Evolutionary conservation across 2,888 invertebrate genomes (phyloP).

Genomic region (Drosophila falleni): DNA sequence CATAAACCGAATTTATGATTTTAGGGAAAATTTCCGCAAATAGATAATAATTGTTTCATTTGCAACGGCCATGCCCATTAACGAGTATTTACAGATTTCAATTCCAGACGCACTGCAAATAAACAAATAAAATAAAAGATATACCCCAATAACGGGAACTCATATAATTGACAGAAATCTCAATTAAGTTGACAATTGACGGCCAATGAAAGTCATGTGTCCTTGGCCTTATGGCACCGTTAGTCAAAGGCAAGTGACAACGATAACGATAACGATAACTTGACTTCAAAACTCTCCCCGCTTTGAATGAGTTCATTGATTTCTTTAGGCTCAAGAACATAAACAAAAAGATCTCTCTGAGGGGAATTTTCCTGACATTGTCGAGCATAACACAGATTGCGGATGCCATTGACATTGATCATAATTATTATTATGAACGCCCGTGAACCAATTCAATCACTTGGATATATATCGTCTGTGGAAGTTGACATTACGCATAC

Average conservation of each 20-base stretch:
- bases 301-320: constrained; percentile 50
- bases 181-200: constrained; percentile 20
- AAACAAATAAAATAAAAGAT: constrained; percentile 70
- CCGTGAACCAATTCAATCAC: constrained; percentile 54
- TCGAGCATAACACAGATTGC: constrained; percentile 41
- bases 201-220: constrained; percentile 10
- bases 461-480: constrained; percentile 2
- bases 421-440: constrained; percentile 37
- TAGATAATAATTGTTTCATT: constrained; percentile 53
- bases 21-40: constrained; percentile 63
- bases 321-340: constrained; percentile 48
- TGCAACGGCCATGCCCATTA: constrained; percentile 40
- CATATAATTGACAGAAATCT: constrained; percentile 35
- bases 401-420: constrained; percentile 37
- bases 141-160: constrained; percentile 12
- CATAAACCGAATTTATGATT: constrained; percentile 58
- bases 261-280: constrained; percentile 11
- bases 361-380: constrained; percentile 29
- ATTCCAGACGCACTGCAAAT: constrained; percentile 50
- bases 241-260: constrained; percentile 6
- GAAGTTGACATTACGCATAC: constrained; percentile 13
- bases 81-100: constrained; percentile 34
- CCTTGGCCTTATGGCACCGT: constrained; percentile 47
- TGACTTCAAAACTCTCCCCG: constrained; percentile 7
- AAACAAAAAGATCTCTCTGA: constrained; percentile 12